Evolutionary conservation across 2,888 invertebrate species (phyloP), one percentile per base, ranked within the genome.

Genomic region (Willowsia nigromaculata): DNA sequence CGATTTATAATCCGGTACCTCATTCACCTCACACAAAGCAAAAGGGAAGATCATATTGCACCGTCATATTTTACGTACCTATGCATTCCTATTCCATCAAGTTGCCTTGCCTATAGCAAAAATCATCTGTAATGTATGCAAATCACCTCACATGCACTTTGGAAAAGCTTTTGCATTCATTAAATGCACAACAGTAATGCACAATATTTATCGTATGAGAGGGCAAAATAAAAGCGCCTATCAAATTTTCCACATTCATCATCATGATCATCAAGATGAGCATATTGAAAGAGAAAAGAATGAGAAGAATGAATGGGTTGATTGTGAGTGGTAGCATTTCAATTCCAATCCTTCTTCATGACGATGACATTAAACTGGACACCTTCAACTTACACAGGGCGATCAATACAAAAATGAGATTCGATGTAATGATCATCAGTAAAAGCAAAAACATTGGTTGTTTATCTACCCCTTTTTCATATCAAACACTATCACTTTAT

Each of bases 1-100:
- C 25, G 68, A 83, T 83, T 83, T 83, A 83, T 68, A 68, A 83
- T 83, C 65, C 50, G 47, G 83, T 83, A 83, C 68, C 83, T 65
- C 33, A 83, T 50, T 74, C 47, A 83, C 65, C 53, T 47, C 83
- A 83, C 82, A 82, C 76, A 76, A 76, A 27, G 76, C 50, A 11
- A 27, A 13, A 27, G 76, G 53, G 18, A 27, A 13, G 76, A 53
- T 62, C 43, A 82, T 83, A 68, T 68, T 50, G 65, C 68, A 68
- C 83, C 71, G 30, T 71, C 43, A 82, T 43, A 82, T 65, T 65
- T 65, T 82, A 62, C 47, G 40, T 47, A 62, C n/a, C 5, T 82
- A 25, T 30, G 15, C 18, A 47, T 74, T 27, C 50, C 27, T 30
- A 74, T 30, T 50, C 74, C 59, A 81, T 25, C 30, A 81, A 43